phyloP scores from a whole-genome alignment of 2,888 invertebrate species.

The Hirudinaria manillensis region DNA sequence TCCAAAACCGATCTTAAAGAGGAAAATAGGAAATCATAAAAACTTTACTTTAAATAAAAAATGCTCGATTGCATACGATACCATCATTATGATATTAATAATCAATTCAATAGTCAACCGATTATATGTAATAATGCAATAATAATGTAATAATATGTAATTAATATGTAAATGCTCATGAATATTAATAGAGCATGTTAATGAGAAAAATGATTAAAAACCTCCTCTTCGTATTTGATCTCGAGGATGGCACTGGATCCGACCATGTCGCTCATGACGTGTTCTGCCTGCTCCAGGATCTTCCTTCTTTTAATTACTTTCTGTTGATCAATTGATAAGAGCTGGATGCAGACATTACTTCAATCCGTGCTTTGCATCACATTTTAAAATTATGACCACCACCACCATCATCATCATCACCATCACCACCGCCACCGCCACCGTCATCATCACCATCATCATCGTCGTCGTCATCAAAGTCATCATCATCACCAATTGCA shows the following conservation, averaged over 20 bases:
- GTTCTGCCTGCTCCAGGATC: slow-evolving; percentile 88
- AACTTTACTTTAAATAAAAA: neutral
- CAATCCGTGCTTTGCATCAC: too few relatives aligned
- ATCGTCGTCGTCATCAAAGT: too few relatives aligned
- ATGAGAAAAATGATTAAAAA: slow-evolving; percentile 37
- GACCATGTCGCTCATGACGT: slow-evolving; percentile 85
- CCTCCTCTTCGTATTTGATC: slow-evolving; percentile 66
- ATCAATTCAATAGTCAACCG: too few relatives aligned
- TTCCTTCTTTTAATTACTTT: slow-evolving; percentile 64
- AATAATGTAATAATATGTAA: too few relatives aligned
- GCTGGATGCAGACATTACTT: neutral
- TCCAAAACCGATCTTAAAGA: slow-evolving; percentile 77
- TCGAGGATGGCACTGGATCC: slow-evolving; percentile 85
- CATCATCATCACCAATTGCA: neutral
- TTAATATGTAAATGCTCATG: too few relatives aligned
- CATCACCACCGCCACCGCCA: neutral
- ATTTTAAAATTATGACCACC: neutral
- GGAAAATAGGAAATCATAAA: too few relatives aligned
- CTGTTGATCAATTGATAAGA: slow-evolving; percentile 17
- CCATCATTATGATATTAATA: neutral
- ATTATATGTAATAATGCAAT: too few relatives aligned
- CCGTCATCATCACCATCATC: too few relatives aligned
- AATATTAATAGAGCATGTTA: too few relatives aligned
- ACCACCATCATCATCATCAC: slow-evolving; percentile 4
- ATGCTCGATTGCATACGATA: neutral